Base-by-base conservation (phyloP, 2,888 invertebrate genomes). In the Phortica magna region DNA sequence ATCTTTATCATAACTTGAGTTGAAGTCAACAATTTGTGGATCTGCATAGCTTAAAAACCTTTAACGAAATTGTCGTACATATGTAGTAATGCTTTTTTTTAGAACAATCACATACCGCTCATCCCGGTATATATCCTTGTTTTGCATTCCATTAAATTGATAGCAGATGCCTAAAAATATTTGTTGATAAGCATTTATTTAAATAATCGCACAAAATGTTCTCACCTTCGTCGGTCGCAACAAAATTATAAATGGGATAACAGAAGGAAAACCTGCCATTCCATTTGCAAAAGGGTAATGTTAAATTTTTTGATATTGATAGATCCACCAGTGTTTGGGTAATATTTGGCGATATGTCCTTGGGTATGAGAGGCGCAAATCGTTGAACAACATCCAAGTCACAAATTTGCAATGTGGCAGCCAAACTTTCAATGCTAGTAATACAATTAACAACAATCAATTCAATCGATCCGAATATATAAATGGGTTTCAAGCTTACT, bases 201-300 rank as follows among this genome's bases (percentile, higher is more conserved):
- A 48, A 9, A 48, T 1, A 9, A 6, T 48, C 7, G 7, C 2
- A 48, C 0, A 48, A 12, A 14, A 9, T 6, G 3, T 5, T 48
- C 1, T 48, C 14, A 67, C 67, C 91, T 80, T 91, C 92, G 73
- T 91, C 91, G 14, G 91, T 91, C 6, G 90, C 83, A 65, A 91
- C 91, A 76, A 88, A 88, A 77, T 88, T 85, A 19, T 91, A 89
- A 22, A 91, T 77, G 22, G 87, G 81, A 31, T 89, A 68, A 76
- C 91, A 91, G 39, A 91, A 91, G 74, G 91, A 91, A 76, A 86
- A 90, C 2, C 91, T 85, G 17, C 88, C 89, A 74, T 87, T 90
- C 91, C 91, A 91, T 71, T 83, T 87, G 70, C 91, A 91, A 80
- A 91, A 91, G 0, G 91, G 91, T 1, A 83, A 84, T 1, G 91